These are phyloP conservation scores for Magallana ariakensis DNA, from an alignment of 1,140 invertebrate species.

Conservation along the genomic window DNA sequence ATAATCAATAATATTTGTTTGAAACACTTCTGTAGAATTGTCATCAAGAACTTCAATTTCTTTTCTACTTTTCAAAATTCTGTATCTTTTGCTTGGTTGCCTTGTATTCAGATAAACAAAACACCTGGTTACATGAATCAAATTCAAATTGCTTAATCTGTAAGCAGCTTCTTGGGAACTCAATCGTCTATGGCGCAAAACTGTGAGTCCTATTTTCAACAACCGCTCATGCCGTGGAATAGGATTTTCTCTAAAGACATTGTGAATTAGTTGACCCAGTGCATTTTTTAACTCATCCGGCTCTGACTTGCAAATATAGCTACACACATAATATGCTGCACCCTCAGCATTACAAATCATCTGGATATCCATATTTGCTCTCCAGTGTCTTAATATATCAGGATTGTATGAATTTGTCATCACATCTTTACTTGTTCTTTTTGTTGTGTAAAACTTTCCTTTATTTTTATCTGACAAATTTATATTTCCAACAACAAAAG, in stretches of 20 bases:
- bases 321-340: constrained; percentile 64
- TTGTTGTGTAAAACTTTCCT: constrained; percentile 55
- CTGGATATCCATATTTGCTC: constrained; percentile 65
- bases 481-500: constrained; percentile 31
- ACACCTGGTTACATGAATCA: constrained; percentile 16
- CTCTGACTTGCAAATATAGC: constrained; percentile 62
- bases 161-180: constrained; percentile 59
- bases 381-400: constrained; percentile 53
- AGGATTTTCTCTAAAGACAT: constrained; percentile 41
- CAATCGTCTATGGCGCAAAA: constrained; percentile 51
- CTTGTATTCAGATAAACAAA: too few species aligned
- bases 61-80: too few species aligned
- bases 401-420: constrained; percentile 62
- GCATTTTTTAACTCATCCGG: constrained; percentile 59
- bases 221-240: constrained; percentile 29
- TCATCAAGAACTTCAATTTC: too few species aligned
- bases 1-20: too few species aligned
- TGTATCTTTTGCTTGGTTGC: too few species aligned
- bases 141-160: constrained; percentile 31
- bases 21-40: too few species aligned
- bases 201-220: constrained; percentile 51
- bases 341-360: constrained; percentile 57
- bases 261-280: constrained; percentile 41
- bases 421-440: constrained; percentile 35
- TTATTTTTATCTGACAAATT: constrained; percentile 41